A percentile compares a stretch with the other conserved stretches of the same genome.
phyloP scores from a whole-genome alignment of 2,113 vertebrate genomes.

The Condylura cristata region DNA sequence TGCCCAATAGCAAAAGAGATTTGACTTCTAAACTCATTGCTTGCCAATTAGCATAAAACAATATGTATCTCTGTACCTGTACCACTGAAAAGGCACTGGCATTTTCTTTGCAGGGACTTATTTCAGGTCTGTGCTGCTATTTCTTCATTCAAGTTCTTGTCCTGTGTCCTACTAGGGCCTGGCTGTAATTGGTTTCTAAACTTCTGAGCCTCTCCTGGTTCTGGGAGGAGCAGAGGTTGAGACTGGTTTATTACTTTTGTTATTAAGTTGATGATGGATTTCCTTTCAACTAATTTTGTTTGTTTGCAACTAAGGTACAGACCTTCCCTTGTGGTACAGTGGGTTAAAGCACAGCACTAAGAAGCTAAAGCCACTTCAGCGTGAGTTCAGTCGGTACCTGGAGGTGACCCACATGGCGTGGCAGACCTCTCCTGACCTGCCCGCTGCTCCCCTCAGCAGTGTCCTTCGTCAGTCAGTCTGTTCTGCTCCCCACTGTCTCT shows the following conservation, averaged over 20 bases:
- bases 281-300: too few relatives aligned
- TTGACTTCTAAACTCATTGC: neutral
- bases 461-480: too few relatives aligned
- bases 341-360: too few relatives aligned
- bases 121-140: neutral
- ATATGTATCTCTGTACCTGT: neutral
- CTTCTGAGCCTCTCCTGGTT: accelerated
- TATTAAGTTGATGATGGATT: neutral
- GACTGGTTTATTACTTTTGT: neutral
- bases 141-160: neutral
- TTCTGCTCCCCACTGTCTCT: too few relatives aligned
- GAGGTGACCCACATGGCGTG: too few relatives aligned
- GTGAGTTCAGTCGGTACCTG: too few relatives aligned
- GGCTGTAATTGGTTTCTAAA: neutral
- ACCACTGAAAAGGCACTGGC: neutral
- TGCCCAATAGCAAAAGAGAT: neutral
- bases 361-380: too few relatives aligned
- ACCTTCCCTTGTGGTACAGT: too few relatives aligned
- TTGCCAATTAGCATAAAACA: neutral
- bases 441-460: too few relatives aligned
- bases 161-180: neutral
- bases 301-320: too few relatives aligned
- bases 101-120: neutral
- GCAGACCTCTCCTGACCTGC: too few relatives aligned
- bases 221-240: neutral